Percentiles rank a stretch among this genome's conserved stretches.
These are phyloP conservation scores for Pimephales promelas DNA, from an alignment of 2,113 vertebrate genomes.

Conservation along the genomic window DNA sequence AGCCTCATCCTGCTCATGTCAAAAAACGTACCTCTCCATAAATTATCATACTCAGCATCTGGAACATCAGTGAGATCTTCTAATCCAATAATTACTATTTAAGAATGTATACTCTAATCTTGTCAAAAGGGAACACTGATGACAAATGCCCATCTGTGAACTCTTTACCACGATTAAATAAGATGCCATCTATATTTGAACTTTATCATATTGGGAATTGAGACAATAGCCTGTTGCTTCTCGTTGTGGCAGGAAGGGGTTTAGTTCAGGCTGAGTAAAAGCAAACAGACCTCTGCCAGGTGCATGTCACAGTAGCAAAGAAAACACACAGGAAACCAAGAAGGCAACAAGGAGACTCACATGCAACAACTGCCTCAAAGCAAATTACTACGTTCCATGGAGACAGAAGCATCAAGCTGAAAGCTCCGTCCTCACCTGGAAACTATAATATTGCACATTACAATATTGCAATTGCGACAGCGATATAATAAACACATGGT, in stretches of 20 bases:
- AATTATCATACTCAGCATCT: background rate
- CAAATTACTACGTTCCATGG: constrained; percentile 51
- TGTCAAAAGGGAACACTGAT: background rate
- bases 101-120: background rate
- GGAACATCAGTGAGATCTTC: background rate
- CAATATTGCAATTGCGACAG: too few species aligned
- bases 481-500: too few species aligned
- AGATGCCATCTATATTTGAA: background rate
- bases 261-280: constrained; percentile 68
- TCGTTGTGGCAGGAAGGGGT: constrained; percentile 29
- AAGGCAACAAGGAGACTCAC: constrained; percentile 64
- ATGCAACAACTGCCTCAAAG: constrained; percentile 60
- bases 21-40: background rate
- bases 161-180: constrained; percentile 17
- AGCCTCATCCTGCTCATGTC: background rate
- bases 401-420: constrained; percentile 43
- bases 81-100: background rate
- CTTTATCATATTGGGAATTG: background rate
- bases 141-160: constrained; percentile 36
- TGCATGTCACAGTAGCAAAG: constrained; percentile 69
- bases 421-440: background rate
- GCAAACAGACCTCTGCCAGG: constrained; percentile 67
- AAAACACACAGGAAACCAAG: constrained; percentile 75
- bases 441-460: too few species aligned
- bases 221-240: constrained; percentile 47